Evolutionary conservation across 2,797 vertebrate genomes (phyloP).

Genomic region (Phalloptychus januarius): DNA sequence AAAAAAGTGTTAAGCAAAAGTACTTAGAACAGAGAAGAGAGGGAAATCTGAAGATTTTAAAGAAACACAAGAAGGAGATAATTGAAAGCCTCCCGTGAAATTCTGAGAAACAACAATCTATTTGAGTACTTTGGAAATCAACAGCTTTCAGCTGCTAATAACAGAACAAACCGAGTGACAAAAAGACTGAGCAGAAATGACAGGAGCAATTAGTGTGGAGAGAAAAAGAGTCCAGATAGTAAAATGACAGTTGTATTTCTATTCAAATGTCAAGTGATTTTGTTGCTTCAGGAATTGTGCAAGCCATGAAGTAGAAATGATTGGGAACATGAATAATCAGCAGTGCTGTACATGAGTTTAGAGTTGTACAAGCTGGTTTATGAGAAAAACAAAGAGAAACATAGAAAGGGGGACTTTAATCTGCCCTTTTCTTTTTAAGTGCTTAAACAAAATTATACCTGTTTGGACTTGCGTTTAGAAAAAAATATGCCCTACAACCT

Average conservation of each 20-base stretch:
- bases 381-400: neutral
- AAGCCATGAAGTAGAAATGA: neutral
- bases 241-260: constrained; percentile 16
- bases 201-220: constrained; percentile 4
- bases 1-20: constrained; percentile 10
- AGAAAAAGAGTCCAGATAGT: neutral
- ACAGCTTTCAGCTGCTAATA: neutral
- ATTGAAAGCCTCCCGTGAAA: neutral
- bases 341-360: neutral
- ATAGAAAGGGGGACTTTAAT: neutral
- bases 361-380: neutral
- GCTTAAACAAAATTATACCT: neutral
- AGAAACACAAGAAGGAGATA: constrained; percentile 11
- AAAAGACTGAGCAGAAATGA: constrained; percentile 18
- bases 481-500: neutral
- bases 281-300: neutral
- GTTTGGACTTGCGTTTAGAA: neutral
- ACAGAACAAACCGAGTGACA: constrained; percentile 10
- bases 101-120: constrained; percentile 15
- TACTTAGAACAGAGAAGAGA: neutral
- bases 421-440: neutral
- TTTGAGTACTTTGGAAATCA: neutral
- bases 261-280: constrained; percentile 14
- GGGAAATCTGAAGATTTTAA: neutral
- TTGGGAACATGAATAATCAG: neutral